A percentile compares a stretch with the other conserved stretches of the same genome.
These are phyloP conservation scores for Opisthocomus hoazin DNA, from an alignment of 2,113 vertebrate genomes.

Conservation along the genomic window DNA sequence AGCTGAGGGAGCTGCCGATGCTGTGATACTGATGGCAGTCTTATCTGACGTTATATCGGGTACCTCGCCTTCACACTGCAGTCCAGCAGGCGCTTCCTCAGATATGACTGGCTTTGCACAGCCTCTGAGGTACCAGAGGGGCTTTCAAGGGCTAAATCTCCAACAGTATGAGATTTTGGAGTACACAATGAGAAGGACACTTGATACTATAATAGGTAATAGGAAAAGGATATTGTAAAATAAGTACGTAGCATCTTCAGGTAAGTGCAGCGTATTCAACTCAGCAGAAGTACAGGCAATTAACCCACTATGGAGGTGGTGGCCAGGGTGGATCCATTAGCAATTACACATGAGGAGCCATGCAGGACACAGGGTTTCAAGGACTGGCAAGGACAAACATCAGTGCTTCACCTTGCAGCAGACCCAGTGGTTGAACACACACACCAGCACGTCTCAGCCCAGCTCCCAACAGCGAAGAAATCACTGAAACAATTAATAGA, in stretches of 20 bases:
- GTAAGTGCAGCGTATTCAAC: neutral
- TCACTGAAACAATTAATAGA: neutral
- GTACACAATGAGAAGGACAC: neutral
- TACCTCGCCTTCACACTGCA: neutral
- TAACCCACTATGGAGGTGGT: neutral
- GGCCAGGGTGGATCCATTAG: neutral
- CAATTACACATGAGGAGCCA: neutral
- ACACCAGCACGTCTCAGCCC: neutral
- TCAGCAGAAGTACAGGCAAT: constrained; percentile 1
- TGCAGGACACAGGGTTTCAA: neutral
- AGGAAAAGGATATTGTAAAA: neutral
- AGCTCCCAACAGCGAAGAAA: neutral
- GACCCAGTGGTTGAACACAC: neutral
- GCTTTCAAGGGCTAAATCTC: neutral
- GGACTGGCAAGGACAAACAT: neutral
- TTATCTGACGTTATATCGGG: neutral
- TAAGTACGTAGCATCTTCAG: neutral
- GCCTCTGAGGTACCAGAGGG: neutral
- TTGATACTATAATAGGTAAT: neutral
- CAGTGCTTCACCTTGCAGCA: neutral
- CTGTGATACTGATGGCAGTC: neutral
- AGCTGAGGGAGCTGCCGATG: neutral
- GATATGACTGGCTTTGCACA: neutral
- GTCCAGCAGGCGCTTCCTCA: neutral
- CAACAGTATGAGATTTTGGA: neutral